Percentiles rank a stretch among this genome's conserved stretches.
Conservation (phyloP, 1,140 invertebrate genomes). For the Brachionus paranguensis region DNA sequence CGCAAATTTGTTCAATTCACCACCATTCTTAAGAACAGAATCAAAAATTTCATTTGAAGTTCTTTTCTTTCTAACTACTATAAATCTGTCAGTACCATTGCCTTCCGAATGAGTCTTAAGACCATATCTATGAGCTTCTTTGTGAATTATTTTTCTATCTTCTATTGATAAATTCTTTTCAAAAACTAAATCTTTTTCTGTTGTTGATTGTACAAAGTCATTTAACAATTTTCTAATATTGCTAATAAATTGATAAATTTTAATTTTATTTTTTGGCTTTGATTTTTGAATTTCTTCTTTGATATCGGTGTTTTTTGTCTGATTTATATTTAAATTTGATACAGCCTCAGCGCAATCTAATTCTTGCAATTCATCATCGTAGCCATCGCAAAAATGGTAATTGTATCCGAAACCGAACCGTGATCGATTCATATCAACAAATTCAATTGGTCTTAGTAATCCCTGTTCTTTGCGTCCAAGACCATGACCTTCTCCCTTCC, state of each 20-base stretch:
- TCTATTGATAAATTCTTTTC: slow-evolving; percentile 4
- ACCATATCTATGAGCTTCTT: neutral
- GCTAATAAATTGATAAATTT: neutral
- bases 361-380: neutral
- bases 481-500: slow-evolving; percentile 34
- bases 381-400: slow-evolving; percentile 18
- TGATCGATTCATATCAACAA: neutral
- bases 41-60: slow-evolving; percentile 10
- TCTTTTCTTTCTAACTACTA: slow-evolving; percentile 19
- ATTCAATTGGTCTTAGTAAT: neutral
- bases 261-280: neutral
- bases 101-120: slow-evolving; percentile 3
- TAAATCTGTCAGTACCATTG: neutral
- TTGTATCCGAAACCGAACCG: slow-evolving; percentile 2
- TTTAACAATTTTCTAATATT: slow-evolving; percentile 22
- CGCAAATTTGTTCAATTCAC: slow-evolving; percentile 2
- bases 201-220: neutral
- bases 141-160: slow-evolving; percentile 21
- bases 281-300: neutral
- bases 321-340: neutral
- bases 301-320: neutral
- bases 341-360: neutral
- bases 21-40: neutral
- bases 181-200: slow-evolving; percentile 30
- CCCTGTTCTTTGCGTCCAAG: slow-evolving; percentile 5